Evolutionary conservation across 1,140 invertebrate genomes (phyloP), one percentile per base, ranked within the genome.

Genomic region (Amyelois transitella): DNA sequence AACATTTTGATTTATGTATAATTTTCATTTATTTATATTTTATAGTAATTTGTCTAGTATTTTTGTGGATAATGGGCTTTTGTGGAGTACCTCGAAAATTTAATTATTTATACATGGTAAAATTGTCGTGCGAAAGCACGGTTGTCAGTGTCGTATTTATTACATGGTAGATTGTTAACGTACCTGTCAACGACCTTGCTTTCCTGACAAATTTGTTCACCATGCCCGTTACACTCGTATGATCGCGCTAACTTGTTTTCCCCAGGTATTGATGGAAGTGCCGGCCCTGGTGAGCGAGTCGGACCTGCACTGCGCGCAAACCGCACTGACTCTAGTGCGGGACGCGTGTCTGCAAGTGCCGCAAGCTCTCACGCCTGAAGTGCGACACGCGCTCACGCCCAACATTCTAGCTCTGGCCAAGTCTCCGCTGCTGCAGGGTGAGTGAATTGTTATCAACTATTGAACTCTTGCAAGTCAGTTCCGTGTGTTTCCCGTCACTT

Each of bases 261-360:
- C n/a, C n/a, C 54, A 87, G 84, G 81, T 85, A 64, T 62, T 85
- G 57, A 66, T 75, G 61, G 81, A 87, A 62, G 81, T 99, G 66
- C 96, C 97, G 32, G 93, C 96, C 32, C 88, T 99, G 18, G 91
- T 99, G 51, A 96, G 93, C 70, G 98, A 99, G 81, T 92, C 95
- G 47, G 98, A 99, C 89, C 89, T 99, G 25, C 97, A 99, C 88
- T 97, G 99, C 69, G 97, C 98, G 32, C 97, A 99, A 88, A 92
- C 97, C 66, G 95, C 94, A 28, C 90, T 97, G 44, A 92, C 92
- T 20, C 86, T 96, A 32, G 89, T 96, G 19, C 94, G 93, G 25
- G 93, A 93, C n/a, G 92, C 96, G 45, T 93, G 94, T 51, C 88
- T 91, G 64, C 77, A 92, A 50, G 92, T 94, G 77, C 92, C 93